These are phyloP conservation scores for Drosophila leonis DNA, from an alignment of 2,888 invertebrate species.

Conservation along the genomic window DNA sequence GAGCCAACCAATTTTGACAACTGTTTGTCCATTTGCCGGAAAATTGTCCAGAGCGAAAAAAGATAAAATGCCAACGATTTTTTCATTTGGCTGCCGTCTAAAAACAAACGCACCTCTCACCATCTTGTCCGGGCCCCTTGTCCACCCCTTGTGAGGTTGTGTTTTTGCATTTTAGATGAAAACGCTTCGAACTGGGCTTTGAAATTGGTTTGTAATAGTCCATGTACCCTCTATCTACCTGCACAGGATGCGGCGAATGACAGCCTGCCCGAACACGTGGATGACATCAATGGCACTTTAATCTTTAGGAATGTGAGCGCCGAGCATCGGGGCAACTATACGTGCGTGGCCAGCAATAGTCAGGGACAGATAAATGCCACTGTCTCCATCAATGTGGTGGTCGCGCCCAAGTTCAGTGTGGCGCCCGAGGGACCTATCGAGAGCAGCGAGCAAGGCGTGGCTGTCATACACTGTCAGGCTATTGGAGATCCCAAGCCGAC, in stretches of 20 bases:
- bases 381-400: conserved; percentile 93
- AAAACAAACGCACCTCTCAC: conserved; percentile 52
- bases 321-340: conserved; percentile 93
- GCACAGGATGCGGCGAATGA: conserved; percentile 87
- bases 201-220: conserved; percentile 66
- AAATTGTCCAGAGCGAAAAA: conserved; percentile 21
- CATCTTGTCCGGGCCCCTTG: background rate
- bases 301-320: conserved; percentile 91
- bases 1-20: conserved; percentile 76
- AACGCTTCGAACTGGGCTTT: conserved; percentile 51
- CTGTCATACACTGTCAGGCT: conserved; percentile 93
- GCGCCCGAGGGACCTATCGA: conserved; percentile 91
- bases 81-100: conserved; percentile 50
- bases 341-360: conserved; percentile 92
- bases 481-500: conserved; percentile 95
- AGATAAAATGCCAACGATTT: conserved; percentile 15
- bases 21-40: conserved; percentile 75
- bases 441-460: conserved; percentile 89
- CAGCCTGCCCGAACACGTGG: conserved; percentile 91
- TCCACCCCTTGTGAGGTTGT: conserved; percentile 1
- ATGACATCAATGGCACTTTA: conserved; percentile 94
- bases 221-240: conserved; percentile 25
- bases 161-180: conserved; percentile 68
- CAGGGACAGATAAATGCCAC: conserved; percentile 93
- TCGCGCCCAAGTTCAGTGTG: conserved; percentile 92